Percentiles rank a stretch among this genome's conserved stretches.
Evolutionary conservation across 2,113 vertebrate species (phyloP).

Genomic region (Protobothrops mucrosquamatus): DNA sequence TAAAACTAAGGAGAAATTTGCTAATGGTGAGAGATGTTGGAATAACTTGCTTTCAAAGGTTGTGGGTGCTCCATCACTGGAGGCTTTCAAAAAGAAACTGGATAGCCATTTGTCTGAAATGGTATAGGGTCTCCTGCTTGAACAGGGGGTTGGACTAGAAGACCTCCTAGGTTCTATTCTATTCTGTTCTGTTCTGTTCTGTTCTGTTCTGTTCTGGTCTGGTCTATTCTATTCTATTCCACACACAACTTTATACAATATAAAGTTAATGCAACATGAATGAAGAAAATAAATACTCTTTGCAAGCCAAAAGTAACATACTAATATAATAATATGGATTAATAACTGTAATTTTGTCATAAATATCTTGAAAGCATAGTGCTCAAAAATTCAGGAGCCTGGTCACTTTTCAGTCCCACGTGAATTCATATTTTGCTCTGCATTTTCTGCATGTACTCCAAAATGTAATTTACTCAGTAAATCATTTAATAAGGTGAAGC

Average conservation of each 20-base stretch:
- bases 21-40: neutral
- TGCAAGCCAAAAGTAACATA: neutral
- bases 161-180: neutral
- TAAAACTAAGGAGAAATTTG: neutral
- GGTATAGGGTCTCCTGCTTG: neutral
- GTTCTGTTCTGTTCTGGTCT: too few relatives aligned
- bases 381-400: neutral
- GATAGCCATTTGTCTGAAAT: neutral
- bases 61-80: neutral
- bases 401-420: conserved; percentile 41
- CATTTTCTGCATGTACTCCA: conserved; percentile 63
- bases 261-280: neutral
- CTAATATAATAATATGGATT: neutral
- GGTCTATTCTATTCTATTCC: too few relatives aligned
- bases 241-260: neutral
- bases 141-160: neutral
- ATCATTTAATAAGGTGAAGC: conserved; percentile 71
- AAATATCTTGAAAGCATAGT: neutral
- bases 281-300: neutral
- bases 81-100: neutral
- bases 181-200: too few relatives aligned
- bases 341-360: neutral
- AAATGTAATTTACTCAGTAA: conserved; percentile 67
- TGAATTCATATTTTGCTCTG: conserved; percentile 60
- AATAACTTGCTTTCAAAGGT: neutral